Base-by-base conservation (phyloP, 2,797 vertebrate species). In the Clamator glandarius region DNA sequence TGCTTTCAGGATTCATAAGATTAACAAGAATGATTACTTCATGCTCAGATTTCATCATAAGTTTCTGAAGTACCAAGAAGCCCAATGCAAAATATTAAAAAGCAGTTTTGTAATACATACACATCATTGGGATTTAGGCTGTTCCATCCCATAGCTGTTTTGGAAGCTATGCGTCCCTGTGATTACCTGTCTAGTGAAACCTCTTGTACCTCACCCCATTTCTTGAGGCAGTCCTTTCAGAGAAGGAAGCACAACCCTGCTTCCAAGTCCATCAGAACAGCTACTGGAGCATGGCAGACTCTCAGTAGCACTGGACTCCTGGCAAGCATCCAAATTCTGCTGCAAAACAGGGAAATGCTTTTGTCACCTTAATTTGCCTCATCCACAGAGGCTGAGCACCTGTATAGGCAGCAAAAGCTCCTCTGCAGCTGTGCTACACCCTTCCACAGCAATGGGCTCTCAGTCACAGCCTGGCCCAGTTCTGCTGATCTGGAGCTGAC, bases 41-140 rank as follows among this genome's bases (percentile, higher is more conserved):
- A 33, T 76, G 44, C 67, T 90, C 61, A 79, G 29, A 78, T 76
- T 86, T 73, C 41, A 74, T 42, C 14, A 0, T 25, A 73, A 70
- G 41, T 76, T 69, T 79, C 29, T 73, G 52, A 90, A 90, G 61
- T 52, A 84, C 18, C 25, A 59, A 36, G 35, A 78, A 64, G 23
- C 63, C 51, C 36, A 76, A 93, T 84, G 61, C 41, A 93, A 93
- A 93, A 64, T 25, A 80, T 33, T 46, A 78, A 36, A 87, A 82
- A 48, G 35, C 42, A 62, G 15, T 59, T 73, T 66, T 72, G n/a
- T 73, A 88, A 81, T 52, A 72, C 1, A 0, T 9, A 73, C 15
- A 41, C 5, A n/a, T 73, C 41, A 62, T 35, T 21, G 24, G 39
- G 59, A 88, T 68, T 62, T 55, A 57, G 41, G 31, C 21, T 74